Conservation (phyloP, 2,113 vertebrate species). For the Machaerirhynchus nigripectus region DNA sequence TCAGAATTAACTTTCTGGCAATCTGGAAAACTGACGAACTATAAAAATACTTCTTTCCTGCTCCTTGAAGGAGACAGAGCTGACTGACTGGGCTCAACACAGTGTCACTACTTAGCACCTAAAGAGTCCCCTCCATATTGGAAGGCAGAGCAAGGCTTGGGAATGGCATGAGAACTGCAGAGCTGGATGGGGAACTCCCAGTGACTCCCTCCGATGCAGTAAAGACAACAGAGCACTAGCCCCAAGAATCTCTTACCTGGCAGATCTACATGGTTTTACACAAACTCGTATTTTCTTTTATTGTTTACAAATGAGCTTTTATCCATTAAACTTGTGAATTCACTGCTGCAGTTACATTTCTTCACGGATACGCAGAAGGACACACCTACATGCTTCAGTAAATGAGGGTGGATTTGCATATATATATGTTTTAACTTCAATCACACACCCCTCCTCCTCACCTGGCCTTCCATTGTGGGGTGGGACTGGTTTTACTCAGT, state of each 20-base stretch:
- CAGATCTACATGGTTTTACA: not conserved
- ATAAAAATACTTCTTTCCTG: not conserved
- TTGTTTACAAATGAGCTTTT: not conserved
- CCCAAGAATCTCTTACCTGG: not conserved
- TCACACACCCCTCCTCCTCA: not conserved
- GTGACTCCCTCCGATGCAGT: not conserved
- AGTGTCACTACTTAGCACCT: not conserved
- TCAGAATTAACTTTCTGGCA: not conserved
- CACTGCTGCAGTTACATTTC: not conserved
- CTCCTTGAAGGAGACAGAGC: not conserved
- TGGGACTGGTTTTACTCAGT: not conserved
- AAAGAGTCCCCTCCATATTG: not conserved
- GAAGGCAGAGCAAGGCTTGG: not conserved
- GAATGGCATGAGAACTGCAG: not conserved
- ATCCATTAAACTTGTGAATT: not conserved
- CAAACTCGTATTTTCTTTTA: not conserved
- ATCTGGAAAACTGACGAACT: not conserved
- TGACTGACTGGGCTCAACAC: not conserved
- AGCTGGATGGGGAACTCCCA: not conserved
- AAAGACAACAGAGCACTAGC: not conserved
- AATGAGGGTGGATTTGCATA: accelerated
- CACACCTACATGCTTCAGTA: not conserved
- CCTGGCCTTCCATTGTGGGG: not conserved
- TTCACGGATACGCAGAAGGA: not conserved
- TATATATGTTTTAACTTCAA: not conserved